Evolutionary conservation across 1,140 invertebrate genomes (phyloP).

Genomic region (Aphidius ervi): DNA sequence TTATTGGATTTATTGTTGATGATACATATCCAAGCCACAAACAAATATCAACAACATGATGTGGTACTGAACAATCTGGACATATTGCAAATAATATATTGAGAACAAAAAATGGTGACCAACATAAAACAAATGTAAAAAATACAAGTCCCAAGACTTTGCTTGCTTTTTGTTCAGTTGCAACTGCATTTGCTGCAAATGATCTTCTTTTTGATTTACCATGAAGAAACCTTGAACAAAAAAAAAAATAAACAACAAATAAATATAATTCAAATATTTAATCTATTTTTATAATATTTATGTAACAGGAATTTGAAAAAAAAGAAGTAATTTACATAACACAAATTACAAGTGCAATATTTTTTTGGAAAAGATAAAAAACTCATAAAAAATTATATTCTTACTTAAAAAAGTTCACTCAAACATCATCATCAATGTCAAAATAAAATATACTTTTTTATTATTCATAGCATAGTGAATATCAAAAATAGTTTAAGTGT

Average conservation of each 20-base stretch:
- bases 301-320: too few relatives aligned
- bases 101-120: constrained; percentile 85
- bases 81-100: constrained; percentile 79
- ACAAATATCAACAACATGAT: constrained; percentile 70
- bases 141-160: constrained; percentile 84
- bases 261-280: constrained; percentile 6
- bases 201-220: constrained; percentile 63
- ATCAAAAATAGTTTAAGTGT: too few relatives aligned
- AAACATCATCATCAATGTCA: too few relatives aligned
- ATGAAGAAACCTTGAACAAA: constrained; percentile 59
- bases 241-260: background rate
- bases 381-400: too few relatives aligned
- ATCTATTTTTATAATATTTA: too few relatives aligned
- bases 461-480: too few relatives aligned
- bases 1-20: constrained; percentile 79
- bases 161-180: constrained; percentile 78
- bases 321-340: too few relatives aligned
- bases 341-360: too few relatives aligned
- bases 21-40: constrained; percentile 87
- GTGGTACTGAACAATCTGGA: constrained; percentile 65
- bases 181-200: constrained; percentile 70
- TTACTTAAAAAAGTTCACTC: too few relatives aligned
- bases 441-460: too few relatives aligned
- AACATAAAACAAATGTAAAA: constrained; percentile 85
- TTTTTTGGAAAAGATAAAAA: too few relatives aligned